Evolutionary conservation across 2,113 vertebrate species (phyloP), one percentile per base, ranked within the genome.

Genomic region (Pholis gunnellus): DNA sequence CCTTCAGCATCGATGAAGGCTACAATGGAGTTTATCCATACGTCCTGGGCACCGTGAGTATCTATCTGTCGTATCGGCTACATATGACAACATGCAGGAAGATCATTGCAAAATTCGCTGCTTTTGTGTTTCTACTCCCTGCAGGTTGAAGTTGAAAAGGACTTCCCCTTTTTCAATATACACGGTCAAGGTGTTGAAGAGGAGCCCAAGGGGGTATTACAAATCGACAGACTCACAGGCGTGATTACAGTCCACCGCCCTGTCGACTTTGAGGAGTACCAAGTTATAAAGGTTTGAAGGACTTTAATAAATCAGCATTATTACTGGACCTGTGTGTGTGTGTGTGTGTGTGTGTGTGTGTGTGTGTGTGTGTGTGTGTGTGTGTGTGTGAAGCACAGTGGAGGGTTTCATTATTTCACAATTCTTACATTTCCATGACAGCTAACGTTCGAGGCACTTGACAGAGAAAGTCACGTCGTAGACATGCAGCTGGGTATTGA

Each of bases 1-100:
- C 93, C 0, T 95, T 93, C 34, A 34, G 0, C 3, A 92, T 95
- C 11, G 54, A 93, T n/a, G 95, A 95, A 76, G 89, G 87, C 66
- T 36, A 79, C 9, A 17, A 34, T 1, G 91, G 93, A 13, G 3
- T 18, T 6, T 94, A 69, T 25, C 93, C 90, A 25, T 90, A 93
- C 65, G 0, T 0, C 5, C 22, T 95, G 10, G 92, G 73, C 14
- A 50, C 0, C 3, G 94, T 95, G 64, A 93, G 92, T 84, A 71
- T 71, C 25, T 13, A 1, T 59, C 56, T 27, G 25, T 6, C 6
- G 3, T 4, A 11, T n/a, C n/a, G 52, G 52, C 9, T 11, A 25
- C 52, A 15, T 1, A 5, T 56, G 22, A 42, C 7, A 46, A 60
- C 10, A 64, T 59, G 61, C 63, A 65, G 31, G 2, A 65, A 40